A percentile compares a stretch with the other conserved stretches of the same genome.
phyloP scores from a whole-genome alignment of 2,888 invertebrate species.

The Synergus gifuensis region DNA sequence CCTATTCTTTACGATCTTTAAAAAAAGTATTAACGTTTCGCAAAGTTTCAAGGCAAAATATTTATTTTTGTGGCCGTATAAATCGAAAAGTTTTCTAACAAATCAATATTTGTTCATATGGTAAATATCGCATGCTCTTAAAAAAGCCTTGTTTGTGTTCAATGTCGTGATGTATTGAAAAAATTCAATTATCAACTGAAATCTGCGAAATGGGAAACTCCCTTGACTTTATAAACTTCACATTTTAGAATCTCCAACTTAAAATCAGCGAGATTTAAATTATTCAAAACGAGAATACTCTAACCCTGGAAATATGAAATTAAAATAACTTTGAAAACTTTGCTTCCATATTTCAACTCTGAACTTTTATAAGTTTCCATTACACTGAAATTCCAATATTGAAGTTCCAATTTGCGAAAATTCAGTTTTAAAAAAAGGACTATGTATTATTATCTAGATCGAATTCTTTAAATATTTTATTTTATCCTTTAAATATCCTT shows the following conservation, averaged over 20 bases:
- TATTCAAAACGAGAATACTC: slow-evolving; percentile 1
- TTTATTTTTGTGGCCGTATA: no score
- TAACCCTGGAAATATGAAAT: neutral
- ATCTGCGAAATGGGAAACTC: neutral
- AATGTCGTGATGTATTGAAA: neutral
- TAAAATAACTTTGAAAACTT: neutral
- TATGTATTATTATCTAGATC: neutral
- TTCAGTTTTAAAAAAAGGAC: neutral
- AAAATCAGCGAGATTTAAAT: neutral
- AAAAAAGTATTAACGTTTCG: neutral
- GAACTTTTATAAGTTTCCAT: neutral
- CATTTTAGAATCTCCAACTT: neutral
- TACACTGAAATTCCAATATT: neutral
- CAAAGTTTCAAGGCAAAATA: no score
- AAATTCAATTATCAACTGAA: neutral
- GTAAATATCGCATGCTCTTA: no score
- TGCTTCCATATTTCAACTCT: neutral
- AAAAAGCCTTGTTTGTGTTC: no score
- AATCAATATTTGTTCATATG: no score
- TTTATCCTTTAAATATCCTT: no score
- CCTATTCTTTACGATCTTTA: neutral
- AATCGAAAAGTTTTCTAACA: no score
- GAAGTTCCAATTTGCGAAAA: neutral
- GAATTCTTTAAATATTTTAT: neutral
- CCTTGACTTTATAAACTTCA: neutral